Conservation (phyloP, 2,113 vertebrate genomes). For the Carassius auratus region DNA sequence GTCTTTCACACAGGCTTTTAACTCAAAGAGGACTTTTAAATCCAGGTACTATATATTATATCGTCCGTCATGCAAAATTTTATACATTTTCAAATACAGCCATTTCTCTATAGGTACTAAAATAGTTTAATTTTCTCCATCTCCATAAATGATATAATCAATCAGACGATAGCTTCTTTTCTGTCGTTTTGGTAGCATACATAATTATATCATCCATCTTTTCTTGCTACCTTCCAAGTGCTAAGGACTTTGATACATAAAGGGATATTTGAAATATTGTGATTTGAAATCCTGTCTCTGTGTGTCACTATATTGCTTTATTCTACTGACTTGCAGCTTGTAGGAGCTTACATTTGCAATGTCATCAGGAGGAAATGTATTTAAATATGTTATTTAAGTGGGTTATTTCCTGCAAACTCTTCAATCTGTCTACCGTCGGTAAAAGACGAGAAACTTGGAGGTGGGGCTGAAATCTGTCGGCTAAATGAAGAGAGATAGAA, state of each 20-base stretch:
- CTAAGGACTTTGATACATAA: not conserved
- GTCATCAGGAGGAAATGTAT: not conserved
- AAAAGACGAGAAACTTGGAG: not conserved
- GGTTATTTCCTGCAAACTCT: not conserved
- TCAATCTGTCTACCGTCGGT: not conserved
- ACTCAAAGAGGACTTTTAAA: not conserved
- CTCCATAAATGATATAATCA: not conserved
- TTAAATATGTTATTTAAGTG: not conserved
- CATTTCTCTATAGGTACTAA: not conserved
- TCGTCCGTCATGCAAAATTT: not conserved
- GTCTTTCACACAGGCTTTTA: slow-evolving; percentile 1
- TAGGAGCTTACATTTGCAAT: not conserved
- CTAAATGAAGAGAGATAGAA: not conserved
- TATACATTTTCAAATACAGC: not conserved
- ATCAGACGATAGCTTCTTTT: not conserved
- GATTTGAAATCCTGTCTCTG: not conserved
- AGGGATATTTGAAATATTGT: not conserved
- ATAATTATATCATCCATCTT: not conserved
- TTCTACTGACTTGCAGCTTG: not conserved
- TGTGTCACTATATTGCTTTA: slow-evolving; percentile 1
- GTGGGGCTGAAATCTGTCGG: not conserved
- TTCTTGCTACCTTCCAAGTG: not conserved
- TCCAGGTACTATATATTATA: not conserved
- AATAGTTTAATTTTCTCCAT: not conserved
- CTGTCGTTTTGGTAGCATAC: not conserved